These are phyloP conservation scores for Philhelius pedissequus DNA, from an alignment of 2,888 invertebrate genomes.

Conservation along the genomic window DNA sequence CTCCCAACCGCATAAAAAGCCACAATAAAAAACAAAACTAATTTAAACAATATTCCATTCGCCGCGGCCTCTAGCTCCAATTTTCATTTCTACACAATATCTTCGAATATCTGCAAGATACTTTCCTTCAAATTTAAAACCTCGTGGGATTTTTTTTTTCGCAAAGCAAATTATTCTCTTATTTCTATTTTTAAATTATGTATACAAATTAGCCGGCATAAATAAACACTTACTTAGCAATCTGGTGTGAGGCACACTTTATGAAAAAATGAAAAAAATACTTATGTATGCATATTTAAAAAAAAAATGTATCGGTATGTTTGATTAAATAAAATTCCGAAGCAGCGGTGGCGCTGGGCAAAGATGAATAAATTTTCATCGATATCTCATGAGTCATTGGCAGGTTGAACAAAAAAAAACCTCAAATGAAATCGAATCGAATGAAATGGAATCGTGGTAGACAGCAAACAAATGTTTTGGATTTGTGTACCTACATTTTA, in stretches of 20 bases:
- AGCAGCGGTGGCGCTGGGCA: neutral
- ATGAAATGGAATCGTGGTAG: neutral
- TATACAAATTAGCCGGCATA: conserved; percentile 31
- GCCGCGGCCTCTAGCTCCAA: too few species aligned
- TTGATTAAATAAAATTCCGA: neutral
- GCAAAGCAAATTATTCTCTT: neutral
- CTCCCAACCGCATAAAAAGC: neutral
- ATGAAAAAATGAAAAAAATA: neutral
- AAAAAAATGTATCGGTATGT: neutral
- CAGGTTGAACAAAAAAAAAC: neutral
- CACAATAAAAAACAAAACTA: neutral
- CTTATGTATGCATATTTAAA: neutral
- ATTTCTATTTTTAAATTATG: conserved; percentile 18
- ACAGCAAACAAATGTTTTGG: conserved; percentile 21
- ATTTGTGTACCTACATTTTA: conserved; percentile 24
- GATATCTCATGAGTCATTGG: conserved; percentile 15
- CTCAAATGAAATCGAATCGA: conserved; percentile 2
- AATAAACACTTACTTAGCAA: conserved; percentile 26
- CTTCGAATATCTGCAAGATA: neutral
- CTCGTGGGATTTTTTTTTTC: neutral
- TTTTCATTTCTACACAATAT: too few species aligned
- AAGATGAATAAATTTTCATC: conserved; percentile 26
- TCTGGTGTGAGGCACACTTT: conserved; percentile 25
- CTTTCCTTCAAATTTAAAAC: neutral
- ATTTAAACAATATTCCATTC: neutral